Conservation (phyloP, 2,888 invertebrate genomes). For the Tortrix viridana region DNA sequence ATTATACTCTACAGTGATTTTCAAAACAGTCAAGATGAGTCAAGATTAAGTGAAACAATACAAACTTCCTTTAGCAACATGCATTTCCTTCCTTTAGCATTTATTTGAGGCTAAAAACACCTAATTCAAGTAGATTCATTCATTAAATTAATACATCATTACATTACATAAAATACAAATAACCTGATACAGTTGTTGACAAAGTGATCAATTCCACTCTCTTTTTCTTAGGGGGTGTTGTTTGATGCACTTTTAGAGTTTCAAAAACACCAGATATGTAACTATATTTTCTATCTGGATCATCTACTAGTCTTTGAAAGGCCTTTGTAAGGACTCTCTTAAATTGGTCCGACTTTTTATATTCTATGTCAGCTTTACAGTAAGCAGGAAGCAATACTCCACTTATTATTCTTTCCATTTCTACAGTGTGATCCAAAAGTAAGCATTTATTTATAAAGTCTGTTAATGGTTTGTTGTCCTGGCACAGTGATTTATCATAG, state of each 20-base stretch:
- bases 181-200: conserved; percentile 33
- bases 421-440: conserved; percentile 50
- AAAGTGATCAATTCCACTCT: conserved; percentile 59
- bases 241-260: conserved; percentile 46
- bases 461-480: conserved; percentile 50
- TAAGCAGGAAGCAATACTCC: conserved; percentile 55
- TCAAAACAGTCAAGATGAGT: too few species aligned
- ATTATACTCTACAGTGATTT: too few species aligned
- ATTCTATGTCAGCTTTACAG: conserved; percentile 46
- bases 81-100: too few species aligned
- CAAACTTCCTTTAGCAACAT: too few species aligned
- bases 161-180: not conserved
- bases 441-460: conserved; percentile 57
- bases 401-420: conserved; percentile 58
- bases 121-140: too few species aligned
- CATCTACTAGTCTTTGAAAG: conserved; percentile 44
- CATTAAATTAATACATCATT: too few species aligned
- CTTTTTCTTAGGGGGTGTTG: conserved; percentile 43
- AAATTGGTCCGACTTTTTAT: conserved; percentile 52
- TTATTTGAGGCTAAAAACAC: too few species aligned
- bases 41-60: too few species aligned
- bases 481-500: conserved; percentile 35
- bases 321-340: conserved; percentile 48
- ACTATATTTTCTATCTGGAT: conserved; percentile 57
- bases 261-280: conserved; percentile 60